phyloP scores from a whole-genome alignment of 2,113 vertebrate species.

The Petromus typicus region DNA sequence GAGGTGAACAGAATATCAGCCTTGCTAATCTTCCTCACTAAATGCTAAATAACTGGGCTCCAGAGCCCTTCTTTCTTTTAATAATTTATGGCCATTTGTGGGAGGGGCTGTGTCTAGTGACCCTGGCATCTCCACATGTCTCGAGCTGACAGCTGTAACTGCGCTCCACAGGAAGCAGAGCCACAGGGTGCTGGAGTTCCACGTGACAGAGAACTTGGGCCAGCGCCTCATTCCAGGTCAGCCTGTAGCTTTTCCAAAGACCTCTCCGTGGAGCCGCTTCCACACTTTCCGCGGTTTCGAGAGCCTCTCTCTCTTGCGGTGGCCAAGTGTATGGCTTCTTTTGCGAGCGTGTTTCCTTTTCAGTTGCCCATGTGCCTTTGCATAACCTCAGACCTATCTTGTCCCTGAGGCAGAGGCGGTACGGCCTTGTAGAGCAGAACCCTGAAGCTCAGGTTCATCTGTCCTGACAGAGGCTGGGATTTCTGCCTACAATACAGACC shows the following conservation, averaged over 20 bases:
- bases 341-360: neutral
- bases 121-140: neutral
- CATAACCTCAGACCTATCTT: neutral
- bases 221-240: neutral
- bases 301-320: too few relatives aligned
- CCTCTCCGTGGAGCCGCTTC: neutral
- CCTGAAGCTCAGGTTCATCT: neutral
- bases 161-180: neutral
- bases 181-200: neutral
- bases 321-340: too few relatives aligned
- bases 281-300: neutral
- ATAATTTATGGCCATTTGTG: slow-evolving; percentile 5
- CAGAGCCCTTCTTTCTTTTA: neutral
- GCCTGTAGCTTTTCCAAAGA: neutral
- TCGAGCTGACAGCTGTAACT: neutral
- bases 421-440: neutral
- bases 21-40: neutral
- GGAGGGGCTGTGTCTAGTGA: neutral
- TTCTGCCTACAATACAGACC: neutral
- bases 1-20: neutral
- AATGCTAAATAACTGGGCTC: neutral
- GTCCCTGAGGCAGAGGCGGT: too few relatives aligned
- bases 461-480: neutral
- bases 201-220: neutral
- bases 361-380: neutral